Evolutionary conservation across 2,888 invertebrate genomes (phyloP).

Genomic region (Tanytarsus gracilentus): DNA sequence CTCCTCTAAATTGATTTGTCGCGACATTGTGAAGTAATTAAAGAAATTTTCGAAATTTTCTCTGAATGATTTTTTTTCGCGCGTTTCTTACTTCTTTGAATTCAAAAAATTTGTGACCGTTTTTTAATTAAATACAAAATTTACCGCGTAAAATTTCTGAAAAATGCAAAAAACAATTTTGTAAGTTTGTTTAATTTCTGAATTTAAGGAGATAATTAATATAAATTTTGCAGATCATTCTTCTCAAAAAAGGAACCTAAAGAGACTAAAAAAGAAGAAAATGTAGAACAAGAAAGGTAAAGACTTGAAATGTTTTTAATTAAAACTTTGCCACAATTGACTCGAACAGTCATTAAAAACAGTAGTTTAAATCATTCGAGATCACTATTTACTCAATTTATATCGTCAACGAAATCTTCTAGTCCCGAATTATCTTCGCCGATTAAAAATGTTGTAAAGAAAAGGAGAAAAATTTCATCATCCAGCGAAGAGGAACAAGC

Average conservation of each 20-base stretch:
- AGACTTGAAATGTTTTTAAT: slow-evolving; percentile 13
- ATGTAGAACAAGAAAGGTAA: background rate
- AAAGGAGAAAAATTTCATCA: slow-evolving; percentile 22
- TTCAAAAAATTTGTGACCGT: no score
- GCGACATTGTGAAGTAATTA: no score
- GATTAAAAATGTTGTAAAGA: slow-evolving; percentile 10
- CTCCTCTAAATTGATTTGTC: no score
- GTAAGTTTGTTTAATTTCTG: slow-evolving; percentile 5
- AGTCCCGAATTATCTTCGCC: slow-evolving; percentile 10
- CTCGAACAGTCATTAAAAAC: background rate
- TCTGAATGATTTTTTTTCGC: no score
- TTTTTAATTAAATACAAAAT: no score
- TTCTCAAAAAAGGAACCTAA: slow-evolving; percentile 8
- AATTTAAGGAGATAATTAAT: background rate
- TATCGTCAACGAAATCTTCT: background rate
- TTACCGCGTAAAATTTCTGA: no score
- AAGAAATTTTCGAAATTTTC: no score
- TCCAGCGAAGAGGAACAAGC: slow-evolving; percentile 20
- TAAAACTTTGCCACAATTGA: background rate
- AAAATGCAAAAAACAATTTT: background rate
- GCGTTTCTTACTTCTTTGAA: no score
- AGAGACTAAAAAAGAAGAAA: background rate
- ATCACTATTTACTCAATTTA: background rate
- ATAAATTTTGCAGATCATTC: slow-evolving; percentile 15
- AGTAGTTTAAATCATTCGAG: background rate